Percentiles rank a stretch among this genome's conserved stretches.
Conservation (phyloP, 2,888 invertebrate species). For the Syrphus vitripennis region DNA sequence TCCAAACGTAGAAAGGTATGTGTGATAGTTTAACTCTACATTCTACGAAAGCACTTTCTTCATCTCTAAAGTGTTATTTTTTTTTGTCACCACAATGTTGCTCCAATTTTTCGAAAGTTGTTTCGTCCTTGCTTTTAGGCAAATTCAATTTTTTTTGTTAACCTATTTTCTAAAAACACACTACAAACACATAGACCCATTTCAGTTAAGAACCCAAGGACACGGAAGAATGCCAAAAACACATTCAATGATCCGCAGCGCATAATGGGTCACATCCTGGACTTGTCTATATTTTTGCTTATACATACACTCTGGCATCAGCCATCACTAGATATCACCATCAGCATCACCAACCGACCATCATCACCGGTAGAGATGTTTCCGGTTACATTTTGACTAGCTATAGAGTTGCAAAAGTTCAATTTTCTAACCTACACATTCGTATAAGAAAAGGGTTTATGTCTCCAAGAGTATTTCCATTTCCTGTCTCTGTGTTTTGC, state of each 20-base stretch:
- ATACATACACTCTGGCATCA: neutral
- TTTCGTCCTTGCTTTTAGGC: neutral
- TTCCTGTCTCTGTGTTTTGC: slow-evolving; percentile 56
- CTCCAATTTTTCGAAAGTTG: neutral
- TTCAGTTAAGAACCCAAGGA: slow-evolving; percentile 15
- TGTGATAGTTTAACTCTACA: too few species aligned
- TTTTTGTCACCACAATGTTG: neutral
- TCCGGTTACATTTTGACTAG: slow-evolving; percentile 62
- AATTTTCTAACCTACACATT: neutral
- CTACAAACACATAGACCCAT: neutral
- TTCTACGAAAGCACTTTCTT: neutral
- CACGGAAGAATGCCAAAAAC: slow-evolving; percentile 47
- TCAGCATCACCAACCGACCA: slow-evolving; percentile 27
- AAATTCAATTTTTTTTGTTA: slow-evolving; percentile 1
- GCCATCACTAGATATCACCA: neutral
- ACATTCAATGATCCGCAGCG: slow-evolving; percentile 66
- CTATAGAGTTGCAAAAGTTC: neutral
- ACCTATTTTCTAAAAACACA: neutral
- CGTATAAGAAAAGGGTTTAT: slow-evolving; percentile 40
- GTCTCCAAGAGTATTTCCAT: slow-evolving; percentile 61
- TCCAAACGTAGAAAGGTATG: too few species aligned
- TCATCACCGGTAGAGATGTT: slow-evolving; percentile 58
- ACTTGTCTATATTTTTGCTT: slow-evolving; percentile 41
- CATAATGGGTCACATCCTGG: slow-evolving; percentile 65
- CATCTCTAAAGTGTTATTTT: neutral